Evolutionary conservation across 1,140 invertebrate species (phyloP).

Genomic region (Drosophila bifasciata): DNA sequence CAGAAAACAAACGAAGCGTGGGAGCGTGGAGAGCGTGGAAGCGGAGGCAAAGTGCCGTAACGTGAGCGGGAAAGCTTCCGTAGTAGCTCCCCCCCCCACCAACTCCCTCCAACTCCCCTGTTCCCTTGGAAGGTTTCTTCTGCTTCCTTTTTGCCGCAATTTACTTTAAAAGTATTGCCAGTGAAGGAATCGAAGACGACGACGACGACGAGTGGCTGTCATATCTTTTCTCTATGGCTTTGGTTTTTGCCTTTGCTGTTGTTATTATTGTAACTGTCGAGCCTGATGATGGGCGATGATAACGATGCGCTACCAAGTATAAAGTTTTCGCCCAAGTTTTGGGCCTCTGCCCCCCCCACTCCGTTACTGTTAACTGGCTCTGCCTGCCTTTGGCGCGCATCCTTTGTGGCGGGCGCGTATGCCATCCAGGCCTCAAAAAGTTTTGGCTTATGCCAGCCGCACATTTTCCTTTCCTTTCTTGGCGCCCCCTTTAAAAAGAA

Average conservation of each 20-base stretch:
- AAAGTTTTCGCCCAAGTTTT: slow-evolving; percentile 68
- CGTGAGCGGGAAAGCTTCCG: slow-evolving; percentile 24
- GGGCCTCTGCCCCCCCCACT: background rate
- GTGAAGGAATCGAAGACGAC: slow-evolving; percentile 77
- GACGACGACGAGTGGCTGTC: slow-evolving; percentile 60
- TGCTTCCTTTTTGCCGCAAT: slow-evolving; percentile 40
- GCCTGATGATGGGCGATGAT: slow-evolving; percentile 72
- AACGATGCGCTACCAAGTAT: slow-evolving; percentile 65
- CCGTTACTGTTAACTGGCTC: slow-evolving; percentile 13
- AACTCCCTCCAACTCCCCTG: too few relatives aligned
- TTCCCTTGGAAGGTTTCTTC: background rate
- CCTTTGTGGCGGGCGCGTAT: slow-evolving; percentile 25
- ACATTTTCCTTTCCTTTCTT: slow-evolving; percentile 55
- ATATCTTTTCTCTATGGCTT: slow-evolving; percentile 20
- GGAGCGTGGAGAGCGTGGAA: slow-evolving; percentile 10
- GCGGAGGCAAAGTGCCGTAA: slow-evolving; percentile 53
- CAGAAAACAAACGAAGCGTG: slow-evolving; percentile 53
- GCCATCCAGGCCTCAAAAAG: slow-evolving; percentile 16
- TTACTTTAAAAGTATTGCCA: slow-evolving; percentile 80
- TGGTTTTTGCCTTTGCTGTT: slow-evolving; percentile 12
- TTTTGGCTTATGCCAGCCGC: slow-evolving; percentile 61
- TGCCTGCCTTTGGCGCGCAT: slow-evolving; percentile 43
- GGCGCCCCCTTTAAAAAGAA: slow-evolving; percentile 35
- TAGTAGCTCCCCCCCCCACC: slow-evolving; percentile 4
- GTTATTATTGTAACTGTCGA: slow-evolving; percentile 61